A percentile compares a stretch with the other conserved stretches of the same genome.
These are phyloP conservation scores for Brachionus paranguensis DNA, from an alignment of 1,140 invertebrate genomes.

Conservation along the genomic window DNA sequence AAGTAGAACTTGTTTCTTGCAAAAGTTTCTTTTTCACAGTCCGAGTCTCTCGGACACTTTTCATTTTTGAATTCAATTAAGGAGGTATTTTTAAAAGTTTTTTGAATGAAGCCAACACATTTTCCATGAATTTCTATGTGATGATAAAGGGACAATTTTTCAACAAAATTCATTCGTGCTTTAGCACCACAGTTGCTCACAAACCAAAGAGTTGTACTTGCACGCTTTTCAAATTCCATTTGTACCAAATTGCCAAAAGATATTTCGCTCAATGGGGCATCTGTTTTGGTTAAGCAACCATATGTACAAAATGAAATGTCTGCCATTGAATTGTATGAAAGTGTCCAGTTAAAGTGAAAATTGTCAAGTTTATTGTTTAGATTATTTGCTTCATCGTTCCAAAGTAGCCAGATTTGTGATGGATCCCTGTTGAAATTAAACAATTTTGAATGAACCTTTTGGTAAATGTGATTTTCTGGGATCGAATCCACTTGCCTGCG, in stretches of 20 bases:
- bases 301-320: constrained; percentile 25
- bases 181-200: constrained; percentile 86
- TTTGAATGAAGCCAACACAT: constrained; percentile 61
- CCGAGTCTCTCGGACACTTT: not conserved
- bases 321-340: not conserved
- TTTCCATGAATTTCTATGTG: constrained; percentile 83
- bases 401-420: constrained; percentile 9
- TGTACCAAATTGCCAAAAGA: not conserved
- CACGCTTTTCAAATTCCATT: not conserved
- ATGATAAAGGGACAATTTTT: constrained; percentile 76
- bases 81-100: constrained; percentile 70
- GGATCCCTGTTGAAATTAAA: not conserved
- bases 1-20: constrained; percentile 94
- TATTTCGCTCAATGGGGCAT: not conserved
- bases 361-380: not conserved
- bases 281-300: not conserved
- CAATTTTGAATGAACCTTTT: not conserved
- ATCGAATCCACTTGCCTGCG: not conserved
- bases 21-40: constrained; percentile 35
- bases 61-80: constrained; percentile 69
- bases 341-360: constrained; percentile 21
- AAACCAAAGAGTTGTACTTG: constrained; percentile 74
- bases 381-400: constrained; percentile 29
- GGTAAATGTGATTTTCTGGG: not conserved
- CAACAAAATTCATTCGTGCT: constrained; percentile 77